These are phyloP conservation scores for Clupea harengus DNA, from an alignment of 2,113 vertebrate genomes.

Conservation along the genomic window DNA sequence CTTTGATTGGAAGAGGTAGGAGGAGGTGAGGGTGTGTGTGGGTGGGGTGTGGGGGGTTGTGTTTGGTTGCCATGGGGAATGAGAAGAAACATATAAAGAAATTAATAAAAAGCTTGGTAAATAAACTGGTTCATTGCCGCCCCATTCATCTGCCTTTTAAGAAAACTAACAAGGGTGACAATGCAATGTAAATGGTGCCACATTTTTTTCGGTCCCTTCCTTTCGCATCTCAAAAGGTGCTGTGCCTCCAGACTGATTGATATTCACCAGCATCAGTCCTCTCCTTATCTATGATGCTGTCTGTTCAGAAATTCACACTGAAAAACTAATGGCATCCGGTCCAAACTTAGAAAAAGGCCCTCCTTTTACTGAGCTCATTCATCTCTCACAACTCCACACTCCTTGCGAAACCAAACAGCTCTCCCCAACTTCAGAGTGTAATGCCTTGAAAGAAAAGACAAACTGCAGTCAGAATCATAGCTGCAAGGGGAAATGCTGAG, in stretches of 20 bases:
- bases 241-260: not conserved
- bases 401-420: not conserved
- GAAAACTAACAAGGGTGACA: not conserved
- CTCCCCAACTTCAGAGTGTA: not conserved
- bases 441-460: not conserved
- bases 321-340: not conserved
- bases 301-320: not conserved
- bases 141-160: not conserved
- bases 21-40: not conserved
- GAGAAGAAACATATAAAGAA: slow-evolving; percentile 17
- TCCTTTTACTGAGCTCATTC: not conserved
- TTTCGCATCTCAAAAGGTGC: not conserved
- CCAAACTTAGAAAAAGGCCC: not conserved
- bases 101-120: slow-evolving; percentile 34
- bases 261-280: not conserved
- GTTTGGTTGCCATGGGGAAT: not conserved
- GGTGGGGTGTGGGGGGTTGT: not conserved
- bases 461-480: not conserved
- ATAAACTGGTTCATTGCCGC: slow-evolving; percentile 36
- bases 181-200: not conserved
- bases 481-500: not conserved
- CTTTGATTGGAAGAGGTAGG: slow-evolving; percentile 33
- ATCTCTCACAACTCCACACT: not conserved
- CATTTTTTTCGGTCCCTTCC: not conserved
- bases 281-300: not conserved